These are phyloP conservation scores for Cantharis flavilabris DNA, from an alignment of 2,888 invertebrate species.

Conservation along the genomic window DNA sequence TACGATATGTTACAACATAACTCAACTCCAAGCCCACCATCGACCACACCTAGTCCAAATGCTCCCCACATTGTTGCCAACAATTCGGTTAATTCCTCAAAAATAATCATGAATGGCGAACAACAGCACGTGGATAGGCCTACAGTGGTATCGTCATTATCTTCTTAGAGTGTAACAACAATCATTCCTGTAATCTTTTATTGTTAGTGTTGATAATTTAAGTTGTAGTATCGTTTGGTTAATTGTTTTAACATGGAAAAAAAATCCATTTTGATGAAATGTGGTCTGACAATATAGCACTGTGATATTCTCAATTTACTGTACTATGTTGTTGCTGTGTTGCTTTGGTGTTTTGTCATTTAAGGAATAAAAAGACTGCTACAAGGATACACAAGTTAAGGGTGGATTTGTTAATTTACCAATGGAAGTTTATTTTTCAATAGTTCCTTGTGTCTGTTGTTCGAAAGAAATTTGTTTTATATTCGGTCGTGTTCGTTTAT, in stretches of 20 bases:
- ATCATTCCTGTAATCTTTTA: neutral
- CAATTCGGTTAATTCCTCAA: slow-evolving; percentile 39
- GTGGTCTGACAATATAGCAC: slow-evolving; percentile 8
- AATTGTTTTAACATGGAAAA: neutral
- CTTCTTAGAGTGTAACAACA: slow-evolving; percentile 9
- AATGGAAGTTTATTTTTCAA: neutral
- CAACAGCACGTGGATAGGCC: slow-evolving; percentile 48
- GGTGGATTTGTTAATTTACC: neutral
- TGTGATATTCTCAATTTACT: slow-evolving; percentile 8
- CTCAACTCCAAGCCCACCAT: neutral
- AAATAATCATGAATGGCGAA: slow-evolving; percentile 49
- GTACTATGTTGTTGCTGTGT: neutral
- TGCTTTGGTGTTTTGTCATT: neutral
- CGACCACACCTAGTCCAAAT: slow-evolving; percentile 46
- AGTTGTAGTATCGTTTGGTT: neutral
- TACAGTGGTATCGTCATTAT: slow-evolving; percentile 48
- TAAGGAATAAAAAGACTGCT: neutral
- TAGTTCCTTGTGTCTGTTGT: neutral
- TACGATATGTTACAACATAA: slow-evolving; percentile 42
- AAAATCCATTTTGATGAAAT: neutral
- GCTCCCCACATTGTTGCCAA: slow-evolving; percentile 47
- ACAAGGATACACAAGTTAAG: neutral
- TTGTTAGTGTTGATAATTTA: neutral
- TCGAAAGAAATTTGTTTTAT: neutral
- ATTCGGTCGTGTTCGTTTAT: neutral